These are phyloP conservation scores for Congeria kusceri DNA, from an alignment of 2,888 invertebrate species.

Conservation along the genomic window DNA sequence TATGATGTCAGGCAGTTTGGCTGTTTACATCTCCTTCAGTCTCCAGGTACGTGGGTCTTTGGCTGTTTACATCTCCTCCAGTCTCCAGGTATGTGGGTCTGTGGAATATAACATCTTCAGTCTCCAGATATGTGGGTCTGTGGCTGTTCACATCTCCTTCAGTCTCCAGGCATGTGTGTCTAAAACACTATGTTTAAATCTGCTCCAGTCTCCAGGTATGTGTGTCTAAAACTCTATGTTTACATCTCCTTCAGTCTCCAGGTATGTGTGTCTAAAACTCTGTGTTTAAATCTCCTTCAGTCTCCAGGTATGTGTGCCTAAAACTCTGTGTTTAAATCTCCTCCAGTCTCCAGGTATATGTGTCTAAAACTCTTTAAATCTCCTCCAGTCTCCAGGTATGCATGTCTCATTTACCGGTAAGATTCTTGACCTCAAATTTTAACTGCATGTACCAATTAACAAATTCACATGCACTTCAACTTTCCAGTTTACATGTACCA, in stretches of 20 bases:
- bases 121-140: constrained; percentile 90
- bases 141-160: constrained; percentile 95
- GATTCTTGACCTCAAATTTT: neutral
- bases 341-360: constrained; percentile 93
- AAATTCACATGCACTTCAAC: no score
- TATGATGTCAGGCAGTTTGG: constrained; percentile 96
- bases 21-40: constrained; percentile 96
- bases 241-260: constrained; percentile 96
- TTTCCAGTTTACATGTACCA: no score
- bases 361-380: no score
- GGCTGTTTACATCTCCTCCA: constrained; percentile 93
- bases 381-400: neutral
- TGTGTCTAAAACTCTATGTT: constrained; percentile 91
- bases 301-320: constrained; percentile 89
- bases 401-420: constrained; percentile 15
- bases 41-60: constrained; percentile 91
- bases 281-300: constrained; percentile 92
- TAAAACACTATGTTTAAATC: constrained; percentile 89
- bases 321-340: constrained; percentile 94
- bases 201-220: constrained; percentile 90
- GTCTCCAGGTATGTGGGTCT: constrained; percentile 89
- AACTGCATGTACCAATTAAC: no score
- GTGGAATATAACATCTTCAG: constrained; percentile 96
- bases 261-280: constrained; percentile 82
- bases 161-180: constrained; percentile 92